A percentile compares a stretch with the other conserved stretches of the same genome.
Conservation (phyloP, 2,888 invertebrate species). For the Chymomyza amoena region DNA sequence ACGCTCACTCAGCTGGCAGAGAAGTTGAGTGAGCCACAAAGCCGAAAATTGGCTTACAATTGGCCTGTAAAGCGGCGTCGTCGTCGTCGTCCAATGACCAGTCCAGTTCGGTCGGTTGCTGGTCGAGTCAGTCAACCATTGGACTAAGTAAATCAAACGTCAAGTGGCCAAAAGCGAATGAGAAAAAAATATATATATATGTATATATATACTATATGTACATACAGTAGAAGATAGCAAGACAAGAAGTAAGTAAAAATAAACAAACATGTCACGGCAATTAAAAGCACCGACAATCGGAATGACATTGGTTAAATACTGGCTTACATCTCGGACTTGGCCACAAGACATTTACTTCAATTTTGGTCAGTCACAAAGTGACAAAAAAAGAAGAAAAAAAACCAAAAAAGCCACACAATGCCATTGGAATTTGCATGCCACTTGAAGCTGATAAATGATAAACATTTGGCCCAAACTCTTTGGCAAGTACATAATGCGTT, state of each 20-base stretch:
- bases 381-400: background rate
- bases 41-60: constrained; percentile 68
- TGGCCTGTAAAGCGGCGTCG: constrained; percentile 57
- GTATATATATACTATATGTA: constrained; percentile 14
- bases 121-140: constrained; percentile 4
- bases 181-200: constrained; percentile 32
- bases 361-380: background rate
- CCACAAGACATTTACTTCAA: background rate
- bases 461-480: background rate
- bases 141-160: constrained; percentile 53
- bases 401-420: background rate
- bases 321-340: background rate
- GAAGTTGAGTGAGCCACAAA: constrained; percentile 40
- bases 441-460: background rate
- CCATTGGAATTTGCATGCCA: background rate
- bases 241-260: constrained; percentile 18
- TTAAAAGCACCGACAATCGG: constrained; percentile 45
- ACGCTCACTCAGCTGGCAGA: constrained; percentile 4
- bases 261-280: constrained; percentile 64
- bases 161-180: constrained; percentile 40
- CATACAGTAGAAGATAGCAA: constrained; percentile 9
- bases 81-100: constrained; percentile 10
- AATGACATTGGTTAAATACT: background rate
- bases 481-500: background rate
- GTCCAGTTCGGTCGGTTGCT: background rate